Evolutionary conservation across 2,888 invertebrate species (phyloP).

Genomic region (Osmoderma eremita): DNA sequence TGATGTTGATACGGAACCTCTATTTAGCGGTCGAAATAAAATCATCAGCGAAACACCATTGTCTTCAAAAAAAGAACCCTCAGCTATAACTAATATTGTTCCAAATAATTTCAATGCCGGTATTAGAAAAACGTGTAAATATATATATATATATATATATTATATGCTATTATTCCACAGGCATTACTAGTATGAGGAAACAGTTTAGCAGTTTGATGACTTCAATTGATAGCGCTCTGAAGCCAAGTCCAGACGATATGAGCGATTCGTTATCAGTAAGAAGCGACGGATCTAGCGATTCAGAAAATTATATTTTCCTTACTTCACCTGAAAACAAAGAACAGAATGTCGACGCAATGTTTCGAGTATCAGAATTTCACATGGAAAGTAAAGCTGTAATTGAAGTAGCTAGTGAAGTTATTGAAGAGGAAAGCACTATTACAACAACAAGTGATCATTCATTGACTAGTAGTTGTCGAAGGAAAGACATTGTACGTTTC

Average conservation of each 20-base stretch:
- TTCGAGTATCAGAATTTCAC: slow-evolving; percentile 63
- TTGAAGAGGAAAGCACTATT: slow-evolving; percentile 76
- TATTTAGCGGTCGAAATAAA: slow-evolving; percentile 29
- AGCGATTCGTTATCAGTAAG: slow-evolving; percentile 80
- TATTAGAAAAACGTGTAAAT: slow-evolving; percentile 45
- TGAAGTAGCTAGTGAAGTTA: slow-evolving; percentile 86
- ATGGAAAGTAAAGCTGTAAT: slow-evolving; percentile 64
- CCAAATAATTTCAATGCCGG: slow-evolving; percentile 68
- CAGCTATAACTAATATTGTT: slow-evolving; percentile 51
- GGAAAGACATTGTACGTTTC: slow-evolving; percentile 78
- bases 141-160: too few species aligned
- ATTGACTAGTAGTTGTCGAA: slow-evolving; percentile 79
- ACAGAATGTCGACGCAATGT: slow-evolving; percentile 74
- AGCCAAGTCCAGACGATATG: slow-evolving; percentile 77
- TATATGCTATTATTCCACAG: slow-evolving; percentile 52
- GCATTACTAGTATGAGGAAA: slow-evolving; percentile 82
- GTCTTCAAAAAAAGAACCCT: slow-evolving; percentile 45
- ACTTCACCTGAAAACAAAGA: slow-evolving; percentile 46
- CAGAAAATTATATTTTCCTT: slow-evolving; percentile 82
- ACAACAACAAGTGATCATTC: slow-evolving; percentile 87
- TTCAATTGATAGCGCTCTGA: slow-evolving; percentile 83
- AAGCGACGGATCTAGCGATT: slow-evolving; percentile 89
- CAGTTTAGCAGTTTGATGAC: slow-evolving; percentile 85
- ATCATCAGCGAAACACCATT: slow-evolving; percentile 34
- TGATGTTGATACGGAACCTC: slow-evolving; percentile 24